Base-by-base conservation (phyloP, 2,888 invertebrate species). In the Lasioglossum malachurum region DNA sequence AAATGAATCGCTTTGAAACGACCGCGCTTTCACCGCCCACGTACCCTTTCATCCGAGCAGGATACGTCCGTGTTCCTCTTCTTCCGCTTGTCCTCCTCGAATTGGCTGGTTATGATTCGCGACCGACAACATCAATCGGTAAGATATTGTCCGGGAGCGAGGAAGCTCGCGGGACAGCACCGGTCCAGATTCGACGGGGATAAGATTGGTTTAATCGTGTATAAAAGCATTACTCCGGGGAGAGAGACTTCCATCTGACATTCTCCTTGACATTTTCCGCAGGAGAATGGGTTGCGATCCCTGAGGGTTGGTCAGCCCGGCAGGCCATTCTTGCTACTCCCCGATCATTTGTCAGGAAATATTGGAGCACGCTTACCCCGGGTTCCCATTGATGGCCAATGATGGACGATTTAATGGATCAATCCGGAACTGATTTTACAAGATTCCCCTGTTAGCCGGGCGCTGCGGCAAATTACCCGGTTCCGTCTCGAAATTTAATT, bases 1-100 rank as follows among this genome's bases (percentile, higher is more conserved):
- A 86, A 86, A 86, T 74, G 86, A 84, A 84, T 86, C 76, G 86
- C 76, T 84, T 76, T 77, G 67, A 80, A 84, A 80, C 74, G 85
- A 84, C 75, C 75, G 44, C 75, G 60, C 71, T 76, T 53, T 75
- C 75, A 38, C 64, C 64, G 60, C 5, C 60, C 16, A 0, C 46
- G 10, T 49, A 19, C 53, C 23, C 38, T 64, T 46, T 49, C 44
- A 1, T 4, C 35, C 31, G 23, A 19, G 35, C 49, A 14, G 46
- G 57, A 19, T 71, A 35, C 71, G 60, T 57, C 27, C 27, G 12
- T 35, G 75, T 7, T 31, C 31, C 64, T 31, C 53, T 53, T 53
- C 53, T n/a, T 53, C 53, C 53, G 53, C 23, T 64, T 64, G 10
- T 41, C 27, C 23, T 49, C 23, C 49, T 31, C 8, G 7, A 19